Evolutionary conservation across 2,888 invertebrate genomes (phyloP), one percentile per base, ranked within the genome.

Genomic region (Drosophila pseudotalamancana): DNA sequence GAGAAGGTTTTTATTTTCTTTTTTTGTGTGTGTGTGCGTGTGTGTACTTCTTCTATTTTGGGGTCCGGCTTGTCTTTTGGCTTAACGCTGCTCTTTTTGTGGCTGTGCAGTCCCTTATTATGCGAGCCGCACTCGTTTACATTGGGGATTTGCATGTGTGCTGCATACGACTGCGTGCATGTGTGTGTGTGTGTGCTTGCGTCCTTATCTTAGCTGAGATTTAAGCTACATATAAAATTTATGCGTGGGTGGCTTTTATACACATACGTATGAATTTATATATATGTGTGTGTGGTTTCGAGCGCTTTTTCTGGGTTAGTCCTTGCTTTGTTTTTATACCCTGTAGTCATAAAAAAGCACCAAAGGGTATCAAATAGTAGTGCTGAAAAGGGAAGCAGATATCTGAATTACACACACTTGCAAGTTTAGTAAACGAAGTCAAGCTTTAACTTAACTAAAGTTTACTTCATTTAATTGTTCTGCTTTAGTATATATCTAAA

Each of bases 141-240:
- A 54, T 72, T 79, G 88, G 83, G 83, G 86, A 88, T 83, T 83
- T 83, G 87, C 83, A 86, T 83, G 86, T 83, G 77, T 82, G 77
- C 65, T 75, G 76, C 71, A 63, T 55, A 56, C 42, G 16, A 61
- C 64, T 60, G 40, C 51, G 32, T 54, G 62, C 61, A 72, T 61
- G 31, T 56, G 27, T 61, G 51, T 61, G 42, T 63, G 64, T 64
- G 75, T 64, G 34, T 65, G 16, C 32, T 34, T 45, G 56, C 53
- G 57, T 74, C 57, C 63, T 82, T 67, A 65, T 62, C 64, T 71
- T 84, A 61, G 64, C 66, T 61, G 83, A 83, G 83, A 86, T 86
- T 88, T 83, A 64, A 79, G 88, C 80, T 66, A 72, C 77, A 86
- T 79, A 82, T 80, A 88, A 73, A 83, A 86, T 83, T 79, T 86